phyloP scores from a whole-genome alignment of 2,113 vertebrate genomes.

The Cygnus buccinator region DNA sequence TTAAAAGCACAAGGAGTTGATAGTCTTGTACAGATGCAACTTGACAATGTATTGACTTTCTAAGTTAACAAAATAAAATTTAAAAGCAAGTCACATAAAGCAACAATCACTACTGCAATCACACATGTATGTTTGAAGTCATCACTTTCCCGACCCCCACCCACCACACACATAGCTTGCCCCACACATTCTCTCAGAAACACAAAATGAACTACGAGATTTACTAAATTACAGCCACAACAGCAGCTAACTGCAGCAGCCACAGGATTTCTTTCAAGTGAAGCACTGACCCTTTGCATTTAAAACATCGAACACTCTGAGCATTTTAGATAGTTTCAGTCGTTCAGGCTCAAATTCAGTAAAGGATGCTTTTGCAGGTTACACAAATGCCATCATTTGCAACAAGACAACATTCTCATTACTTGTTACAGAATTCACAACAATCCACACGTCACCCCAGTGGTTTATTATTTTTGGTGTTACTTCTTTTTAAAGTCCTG shows the following conservation, averaged over 20 bases:
- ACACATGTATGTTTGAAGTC: constrained; percentile 62
- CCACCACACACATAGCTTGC: constrained; percentile 73
- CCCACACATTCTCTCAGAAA: constrained; percentile 80
- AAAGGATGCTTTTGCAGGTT: constrained; percentile 52
- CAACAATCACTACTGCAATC: constrained; percentile 78
- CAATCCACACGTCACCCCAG: constrained; percentile 57
- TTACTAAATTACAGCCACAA: constrained; percentile 76
- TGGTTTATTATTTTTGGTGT: constrained; percentile 63
- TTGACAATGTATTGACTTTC: constrained; percentile 56
- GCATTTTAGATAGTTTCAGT: constrained; percentile 61
- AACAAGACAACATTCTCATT: constrained; percentile 65
- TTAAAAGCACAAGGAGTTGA: constrained; percentile 66
- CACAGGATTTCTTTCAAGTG: constrained; percentile 76
- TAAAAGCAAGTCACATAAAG: constrained; percentile 78
- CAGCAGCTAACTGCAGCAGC: constrained; percentile 82
- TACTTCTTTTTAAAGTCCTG: constrained; percentile 14
- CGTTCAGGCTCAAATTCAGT: constrained; percentile 62
- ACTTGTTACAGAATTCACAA: constrained; percentile 22
- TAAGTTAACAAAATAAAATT: constrained; percentile 68
- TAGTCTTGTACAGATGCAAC: constrained; percentile 54
- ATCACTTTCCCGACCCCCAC: constrained; percentile 45
- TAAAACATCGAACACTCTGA: constrained; percentile 57
- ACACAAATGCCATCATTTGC: constrained; percentile 50
- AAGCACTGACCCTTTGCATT: constrained; percentile 53
- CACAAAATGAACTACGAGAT: constrained; percentile 79